Conservation (phyloP, 2,113 vertebrate genomes). For the Zosterops hypoxanthus region DNA sequence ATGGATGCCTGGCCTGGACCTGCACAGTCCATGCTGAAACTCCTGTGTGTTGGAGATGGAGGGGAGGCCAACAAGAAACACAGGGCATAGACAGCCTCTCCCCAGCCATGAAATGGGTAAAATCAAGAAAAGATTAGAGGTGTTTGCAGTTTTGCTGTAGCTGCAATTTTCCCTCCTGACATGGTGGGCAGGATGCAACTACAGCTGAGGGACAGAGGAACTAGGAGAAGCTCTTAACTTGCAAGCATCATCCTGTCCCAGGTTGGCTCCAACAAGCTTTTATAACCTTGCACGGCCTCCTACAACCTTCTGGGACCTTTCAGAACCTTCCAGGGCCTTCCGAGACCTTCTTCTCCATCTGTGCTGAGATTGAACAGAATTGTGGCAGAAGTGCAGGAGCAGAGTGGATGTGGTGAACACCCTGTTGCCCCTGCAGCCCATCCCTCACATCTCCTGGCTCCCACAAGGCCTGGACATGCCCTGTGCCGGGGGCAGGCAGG, state of each 20-base stretch:
- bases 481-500: not conserved
- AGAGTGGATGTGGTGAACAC: rapidly evolving
- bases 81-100: not conserved
- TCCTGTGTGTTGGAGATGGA: not conserved
- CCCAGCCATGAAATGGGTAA: rapidly evolving
- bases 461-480: not conserved
- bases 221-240: not conserved
- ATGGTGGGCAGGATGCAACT: rapidly evolving
- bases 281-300: not conserved
- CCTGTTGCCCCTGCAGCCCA: rapidly evolving
- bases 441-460: not conserved
- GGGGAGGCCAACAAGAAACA: not conserved
- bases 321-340: not conserved
- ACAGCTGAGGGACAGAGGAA: not conserved
- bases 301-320: not conserved
- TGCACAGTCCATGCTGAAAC: not conserved
- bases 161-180: rapidly evolving
- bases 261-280: rapidly evolving
- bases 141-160: not conserved
- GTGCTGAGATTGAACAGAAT: not conserved
- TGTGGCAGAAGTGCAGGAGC: rapidly evolving
- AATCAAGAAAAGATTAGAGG: not conserved
- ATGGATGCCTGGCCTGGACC: not conserved
- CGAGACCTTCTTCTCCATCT: not conserved
- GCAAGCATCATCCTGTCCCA: rapidly evolving